These are phyloP conservation scores for Mellilla xanthometata DNA, from an alignment of 2,888 invertebrate species.

Conservation along the genomic window DNA sequence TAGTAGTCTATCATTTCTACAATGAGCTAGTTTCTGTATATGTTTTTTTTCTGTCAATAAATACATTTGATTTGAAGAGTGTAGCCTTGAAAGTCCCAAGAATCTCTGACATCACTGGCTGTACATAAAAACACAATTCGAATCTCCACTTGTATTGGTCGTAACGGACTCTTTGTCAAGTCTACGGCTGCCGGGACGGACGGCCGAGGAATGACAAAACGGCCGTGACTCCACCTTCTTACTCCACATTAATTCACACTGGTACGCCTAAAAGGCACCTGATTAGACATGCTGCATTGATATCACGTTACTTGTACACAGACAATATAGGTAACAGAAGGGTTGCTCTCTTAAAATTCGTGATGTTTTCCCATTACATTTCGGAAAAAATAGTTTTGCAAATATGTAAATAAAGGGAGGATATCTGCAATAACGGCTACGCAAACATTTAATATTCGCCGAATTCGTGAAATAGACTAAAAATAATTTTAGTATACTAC, in stretches of 20 bases:
- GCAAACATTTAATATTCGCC: too few relatives aligned
- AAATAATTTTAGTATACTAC: too few relatives aligned
- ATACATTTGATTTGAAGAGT: too few relatives aligned
- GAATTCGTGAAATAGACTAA: too few relatives aligned
- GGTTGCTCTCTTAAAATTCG: too few relatives aligned
- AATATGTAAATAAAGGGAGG: too few relatives aligned
- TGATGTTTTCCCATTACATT: conserved; percentile 7
- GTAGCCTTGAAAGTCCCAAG: too few relatives aligned
- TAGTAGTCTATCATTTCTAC: too few relatives aligned
- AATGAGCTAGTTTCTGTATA: too few relatives aligned
- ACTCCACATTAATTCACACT: conserved; percentile 41
- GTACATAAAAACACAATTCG: conserved; percentile 3
- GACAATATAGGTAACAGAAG: conserved; percentile 11
- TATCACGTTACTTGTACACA: conserved; percentile 12
- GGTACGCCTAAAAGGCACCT: conserved; percentile 18
- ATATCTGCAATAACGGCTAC: too few relatives aligned
- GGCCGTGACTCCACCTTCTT: conserved; percentile 18
- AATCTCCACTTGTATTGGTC: neutral
- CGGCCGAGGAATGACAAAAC: conserved; percentile 25
- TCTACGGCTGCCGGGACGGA: conserved; percentile 9
- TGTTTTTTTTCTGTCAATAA: too few relatives aligned
- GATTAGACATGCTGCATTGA: conserved; percentile 24
- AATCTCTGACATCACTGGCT: neutral
- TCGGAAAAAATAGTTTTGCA: too few relatives aligned
- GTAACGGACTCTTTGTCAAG: conserved; percentile 12